Conservation (phyloP, 2,113 vertebrate species). For the Ammodramus savannarum region DNA sequence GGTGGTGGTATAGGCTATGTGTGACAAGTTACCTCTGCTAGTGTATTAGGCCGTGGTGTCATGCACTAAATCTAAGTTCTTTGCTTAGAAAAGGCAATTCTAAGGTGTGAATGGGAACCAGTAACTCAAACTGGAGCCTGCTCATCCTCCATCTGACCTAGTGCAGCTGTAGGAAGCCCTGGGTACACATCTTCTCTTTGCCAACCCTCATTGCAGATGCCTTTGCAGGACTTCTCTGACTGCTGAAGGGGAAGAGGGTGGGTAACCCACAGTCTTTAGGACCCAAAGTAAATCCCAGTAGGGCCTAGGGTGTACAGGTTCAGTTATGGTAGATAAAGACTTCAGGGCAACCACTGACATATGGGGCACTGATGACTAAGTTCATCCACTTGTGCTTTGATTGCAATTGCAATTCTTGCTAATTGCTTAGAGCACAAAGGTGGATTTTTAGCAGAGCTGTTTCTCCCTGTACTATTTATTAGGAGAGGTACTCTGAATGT, state of each 20-base stretch:
- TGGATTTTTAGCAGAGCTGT: not conserved
- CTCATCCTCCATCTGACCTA: not conserved
- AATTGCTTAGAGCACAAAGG: not conserved
- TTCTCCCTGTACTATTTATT: not conserved
- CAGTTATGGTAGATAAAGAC: not conserved
- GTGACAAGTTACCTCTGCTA: not conserved
- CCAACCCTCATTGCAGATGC: not conserved
- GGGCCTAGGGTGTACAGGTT: not conserved
- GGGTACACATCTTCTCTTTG: not conserved
- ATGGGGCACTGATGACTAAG: not conserved
- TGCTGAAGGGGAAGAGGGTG: not conserved
- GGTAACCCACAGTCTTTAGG: not conserved
- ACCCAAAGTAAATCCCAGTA: not conserved
- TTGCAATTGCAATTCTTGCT: not conserved
- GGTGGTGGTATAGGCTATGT: rapidly evolving
- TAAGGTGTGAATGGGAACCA: not conserved
- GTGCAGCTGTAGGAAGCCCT: rapidly evolving
- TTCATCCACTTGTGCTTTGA: not conserved
- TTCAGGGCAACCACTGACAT: not conserved
- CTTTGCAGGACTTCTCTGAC: not conserved
- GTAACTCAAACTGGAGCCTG: not conserved
- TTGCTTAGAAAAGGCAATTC: not conserved
- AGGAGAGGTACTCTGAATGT: not conserved
- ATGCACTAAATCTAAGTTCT: not conserved
- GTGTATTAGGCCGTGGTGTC: not conserved